Evolutionary conservation across 2,797 vertebrate species (phyloP).

Genomic region (Ispidina picta): DNA sequence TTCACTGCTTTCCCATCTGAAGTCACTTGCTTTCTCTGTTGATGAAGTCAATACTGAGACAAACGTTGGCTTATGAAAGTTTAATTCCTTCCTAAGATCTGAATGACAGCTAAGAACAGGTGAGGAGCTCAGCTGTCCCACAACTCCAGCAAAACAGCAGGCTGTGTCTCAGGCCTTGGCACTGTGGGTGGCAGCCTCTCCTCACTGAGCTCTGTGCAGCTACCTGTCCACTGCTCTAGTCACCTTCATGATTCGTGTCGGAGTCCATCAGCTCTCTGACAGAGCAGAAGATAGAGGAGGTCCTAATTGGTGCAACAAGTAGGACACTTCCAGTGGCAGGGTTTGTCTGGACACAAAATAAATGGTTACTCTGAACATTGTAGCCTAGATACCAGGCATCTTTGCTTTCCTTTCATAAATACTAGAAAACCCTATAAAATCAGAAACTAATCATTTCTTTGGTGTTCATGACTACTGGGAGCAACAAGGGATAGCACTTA

Average conservation of each 20-base stretch:
- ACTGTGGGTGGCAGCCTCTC: background rate
- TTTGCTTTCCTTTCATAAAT: background rate
- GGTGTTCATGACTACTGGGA: background rate
- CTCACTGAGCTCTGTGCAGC: background rate
- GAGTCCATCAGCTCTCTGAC: background rate
- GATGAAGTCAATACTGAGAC: background rate
- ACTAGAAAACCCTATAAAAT: background rate
- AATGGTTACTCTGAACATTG: background rate
- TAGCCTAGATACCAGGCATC: background rate
- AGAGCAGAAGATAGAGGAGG: background rate
- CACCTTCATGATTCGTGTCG: background rate
- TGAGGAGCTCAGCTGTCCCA: background rate
- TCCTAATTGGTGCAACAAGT: background rate
- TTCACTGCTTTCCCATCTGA: background rate
- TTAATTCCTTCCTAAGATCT: background rate
- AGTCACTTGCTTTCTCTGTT: background rate
- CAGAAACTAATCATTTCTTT: background rate
- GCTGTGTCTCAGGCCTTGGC: background rate
- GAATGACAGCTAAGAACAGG: background rate
- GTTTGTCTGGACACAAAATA: background rate
- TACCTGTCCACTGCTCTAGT: background rate
- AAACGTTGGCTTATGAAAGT: background rate
- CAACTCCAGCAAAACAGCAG: background rate
- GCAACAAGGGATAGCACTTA: background rate
- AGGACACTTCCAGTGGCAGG: background rate